These are phyloP conservation scores for Catocala fraxini DNA, from an alignment of 2,888 invertebrate genomes.

Conservation along the genomic window DNA sequence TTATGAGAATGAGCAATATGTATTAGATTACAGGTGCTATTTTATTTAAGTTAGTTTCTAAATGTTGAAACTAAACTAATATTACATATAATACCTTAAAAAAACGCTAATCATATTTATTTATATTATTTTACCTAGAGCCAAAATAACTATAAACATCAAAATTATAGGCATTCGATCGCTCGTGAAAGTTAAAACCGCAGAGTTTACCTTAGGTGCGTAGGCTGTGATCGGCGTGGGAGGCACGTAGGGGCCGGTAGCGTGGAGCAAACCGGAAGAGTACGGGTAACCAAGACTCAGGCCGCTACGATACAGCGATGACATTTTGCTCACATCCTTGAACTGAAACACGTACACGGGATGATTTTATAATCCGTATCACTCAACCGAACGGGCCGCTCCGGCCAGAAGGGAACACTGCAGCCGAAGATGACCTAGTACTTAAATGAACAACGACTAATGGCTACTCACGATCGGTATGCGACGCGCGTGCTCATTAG, in stretches of 20 bases:
- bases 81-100: too few species aligned
- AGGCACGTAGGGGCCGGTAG: constrained; percentile 95
- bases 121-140: too few species aligned
- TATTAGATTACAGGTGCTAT: background rate
- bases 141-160: too few species aligned
- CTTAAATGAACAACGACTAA: background rate
- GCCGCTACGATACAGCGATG: constrained; percentile 93
- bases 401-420: too few species aligned
- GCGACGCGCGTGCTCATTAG: constrained; percentile 3
- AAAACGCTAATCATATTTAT: too few species aligned
- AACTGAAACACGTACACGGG: constrained; percentile 85
- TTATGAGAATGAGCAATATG: constrained; percentile 19
- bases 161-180: background rate
- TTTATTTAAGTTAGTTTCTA: background rate
- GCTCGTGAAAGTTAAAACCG: background rate
- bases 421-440: too few species aligned
- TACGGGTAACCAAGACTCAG: constrained; percentile 93
- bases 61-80: background rate
- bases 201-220: constrained; percentile 93
- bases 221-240: constrained; percentile 95
- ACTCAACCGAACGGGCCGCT: background rate
- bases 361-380: background rate
- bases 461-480: constrained; percentile 4
- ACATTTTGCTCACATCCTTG: constrained; percentile 96
- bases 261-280: constrained; percentile 93